phyloP scores from a whole-genome alignment of 2,113 vertebrate genomes.

The Petaurus breviceps region DNA sequence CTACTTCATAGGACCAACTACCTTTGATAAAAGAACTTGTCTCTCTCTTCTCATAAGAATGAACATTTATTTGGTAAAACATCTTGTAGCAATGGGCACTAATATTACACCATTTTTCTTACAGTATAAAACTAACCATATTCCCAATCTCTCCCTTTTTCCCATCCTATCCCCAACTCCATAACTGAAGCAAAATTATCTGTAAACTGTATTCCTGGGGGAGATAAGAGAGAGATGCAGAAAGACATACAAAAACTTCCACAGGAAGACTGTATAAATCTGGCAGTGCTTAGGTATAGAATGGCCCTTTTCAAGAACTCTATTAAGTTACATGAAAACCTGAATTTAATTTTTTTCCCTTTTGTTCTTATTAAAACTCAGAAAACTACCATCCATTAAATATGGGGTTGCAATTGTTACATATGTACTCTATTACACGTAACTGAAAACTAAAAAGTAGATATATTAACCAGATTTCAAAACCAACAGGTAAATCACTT shows the following conservation, averaged over 20 bases:
- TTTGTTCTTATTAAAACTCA: conserved; percentile 64
- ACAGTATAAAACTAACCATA: conserved; percentile 53
- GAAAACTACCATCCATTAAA: conserved; percentile 67
- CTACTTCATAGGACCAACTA: conserved; percentile 24
- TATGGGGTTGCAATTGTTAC: conserved; percentile 52
- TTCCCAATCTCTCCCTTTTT: conserved; percentile 56
- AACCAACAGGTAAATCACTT: conserved; percentile 51
- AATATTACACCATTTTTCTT: conserved; percentile 74
- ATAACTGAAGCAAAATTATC: conserved; percentile 63
- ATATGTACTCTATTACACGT: conserved; percentile 56
- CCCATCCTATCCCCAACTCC: conserved; percentile 68
- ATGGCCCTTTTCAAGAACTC: conserved; percentile 47
- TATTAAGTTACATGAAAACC: conserved; percentile 48
- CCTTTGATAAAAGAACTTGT: conserved; percentile 55
- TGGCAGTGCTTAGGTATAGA: conserved; percentile 66
- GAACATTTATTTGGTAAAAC: conserved; percentile 78
- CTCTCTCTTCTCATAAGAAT: conserved; percentile 51
- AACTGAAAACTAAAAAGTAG: conserved; percentile 41
- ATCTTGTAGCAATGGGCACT: conserved; percentile 69
- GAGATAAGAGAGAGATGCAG: background rate
- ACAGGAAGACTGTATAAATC: conserved; percentile 83
- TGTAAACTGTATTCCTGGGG: conserved; percentile 22
- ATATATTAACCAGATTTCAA: conserved; percentile 62
- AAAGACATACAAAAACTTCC: conserved; percentile 77
- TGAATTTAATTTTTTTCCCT: conserved; percentile 56